A percentile compares a stretch with the other conserved stretches of the same genome.
These are phyloP conservation scores for Tetrapedia diversipes DNA, from an alignment of 2,888 invertebrate genomes.

Conservation along the genomic window DNA sequence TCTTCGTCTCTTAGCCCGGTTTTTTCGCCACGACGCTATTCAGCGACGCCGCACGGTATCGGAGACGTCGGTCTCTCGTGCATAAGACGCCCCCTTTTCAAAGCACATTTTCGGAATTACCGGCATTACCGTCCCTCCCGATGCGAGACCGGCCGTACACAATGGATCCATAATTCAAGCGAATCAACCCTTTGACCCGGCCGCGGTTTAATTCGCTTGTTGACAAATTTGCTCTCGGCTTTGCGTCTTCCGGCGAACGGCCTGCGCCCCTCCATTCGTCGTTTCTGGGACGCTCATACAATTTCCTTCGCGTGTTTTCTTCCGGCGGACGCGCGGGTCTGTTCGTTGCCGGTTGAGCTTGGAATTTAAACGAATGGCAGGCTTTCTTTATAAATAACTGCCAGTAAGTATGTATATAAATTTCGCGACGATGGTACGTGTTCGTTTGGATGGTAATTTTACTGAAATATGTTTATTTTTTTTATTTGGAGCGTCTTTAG, in stretches of 20 bases:
- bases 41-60: conserved; percentile 26
- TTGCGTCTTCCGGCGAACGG: background rate
- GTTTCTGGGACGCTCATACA: too few relatives aligned
- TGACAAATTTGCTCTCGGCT: background rate
- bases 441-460: too few relatives aligned
- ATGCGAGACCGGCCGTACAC: background rate
- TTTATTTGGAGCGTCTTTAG: too few relatives aligned
- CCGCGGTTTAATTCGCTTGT: background rate
- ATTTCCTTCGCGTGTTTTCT: background rate
- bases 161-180: conserved; percentile 22
- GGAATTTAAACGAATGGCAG: too few relatives aligned
- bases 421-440: too few relatives aligned
- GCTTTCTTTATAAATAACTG: too few relatives aligned
- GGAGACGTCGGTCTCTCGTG: conserved; percentile 17
- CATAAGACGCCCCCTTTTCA: conserved; percentile 29
- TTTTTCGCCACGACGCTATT: conserved; percentile 20
- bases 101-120: conserved; percentile 35
- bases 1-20: background rate
- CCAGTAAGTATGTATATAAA: too few relatives aligned
- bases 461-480: too few relatives aligned
- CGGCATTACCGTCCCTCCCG: background rate
- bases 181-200: background rate
- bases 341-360: too few relatives aligned
- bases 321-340: background rate
- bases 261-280: background rate